These are phyloP conservation scores for Eueremaeus valkanovi DNA, from an alignment of 2,888 invertebrate genomes.

Conservation along the genomic window DNA sequence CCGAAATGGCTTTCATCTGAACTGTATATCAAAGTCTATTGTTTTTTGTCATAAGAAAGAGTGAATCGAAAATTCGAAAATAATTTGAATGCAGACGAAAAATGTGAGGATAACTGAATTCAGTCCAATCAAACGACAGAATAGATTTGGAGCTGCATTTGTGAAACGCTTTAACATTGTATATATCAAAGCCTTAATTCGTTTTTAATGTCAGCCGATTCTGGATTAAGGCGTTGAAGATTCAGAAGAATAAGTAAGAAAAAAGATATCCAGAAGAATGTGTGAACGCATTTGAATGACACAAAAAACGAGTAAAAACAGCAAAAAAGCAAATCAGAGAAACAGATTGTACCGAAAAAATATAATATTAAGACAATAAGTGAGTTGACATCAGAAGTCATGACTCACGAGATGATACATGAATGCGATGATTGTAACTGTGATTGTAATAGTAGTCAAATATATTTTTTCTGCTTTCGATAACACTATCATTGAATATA, in stretches of 20 bases:
- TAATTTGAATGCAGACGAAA: too few species aligned
- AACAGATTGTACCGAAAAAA: not conserved
- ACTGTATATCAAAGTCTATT: not conserved
- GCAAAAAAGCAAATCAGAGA: not conserved
- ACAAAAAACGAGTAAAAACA: not conserved
- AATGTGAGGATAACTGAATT: not conserved
- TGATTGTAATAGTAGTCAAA: not conserved
- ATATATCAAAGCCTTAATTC: slow-evolving; percentile 1
- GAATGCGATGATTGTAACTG: not conserved
- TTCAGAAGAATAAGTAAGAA: not conserved
- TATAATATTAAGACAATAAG: not conserved
- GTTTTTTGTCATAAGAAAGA: not conserved
- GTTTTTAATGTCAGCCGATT: not conserved
- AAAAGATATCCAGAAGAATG: too few species aligned
- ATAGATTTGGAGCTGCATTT: not conserved
- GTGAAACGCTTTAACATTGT: not conserved
- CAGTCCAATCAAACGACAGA: not conserved
- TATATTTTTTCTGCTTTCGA: not conserved
- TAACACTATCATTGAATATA: not conserved
- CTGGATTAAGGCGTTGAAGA: not conserved
- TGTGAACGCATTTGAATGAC: not conserved
- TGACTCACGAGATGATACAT: not conserved
- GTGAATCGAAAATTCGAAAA: not conserved
- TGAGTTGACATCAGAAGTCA: not conserved
- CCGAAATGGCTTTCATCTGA: not conserved